Evolutionary conservation across 2,113 vertebrate genomes (phyloP), one percentile per base, ranked within the genome.

Genomic region (Columba livia): DNA sequence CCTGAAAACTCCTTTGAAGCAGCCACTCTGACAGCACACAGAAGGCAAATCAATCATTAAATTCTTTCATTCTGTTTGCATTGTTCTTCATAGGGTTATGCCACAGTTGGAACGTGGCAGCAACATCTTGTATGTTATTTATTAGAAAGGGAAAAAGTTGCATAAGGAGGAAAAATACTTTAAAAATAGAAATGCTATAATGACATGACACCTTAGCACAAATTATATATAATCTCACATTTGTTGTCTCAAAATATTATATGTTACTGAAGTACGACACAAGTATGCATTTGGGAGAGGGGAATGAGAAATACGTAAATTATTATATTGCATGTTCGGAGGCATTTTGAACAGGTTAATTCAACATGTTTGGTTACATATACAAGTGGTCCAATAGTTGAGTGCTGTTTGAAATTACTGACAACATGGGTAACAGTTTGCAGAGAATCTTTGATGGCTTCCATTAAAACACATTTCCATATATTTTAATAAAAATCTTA

Each of bases 81-180:
- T 70, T 17, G 5, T 57, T 88, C 44, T 25, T 80, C 21, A n/a
- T 29, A 57, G 47, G 7, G 3, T 51, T 75, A 32, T 0, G 3
- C 38, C 44, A 51, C 2, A 1, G 9, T 5, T 14, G 25, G 24
- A 34, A 48, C 4, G 4, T 18, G 69, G 56, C 0, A 0, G 36
- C 72, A 86, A 31, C 1, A 6, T 47, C 50, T 34, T 44, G 8
- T 56, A 29, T 85, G 23, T 15, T 79, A 5, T 62, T 62, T 70
- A 10, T 71, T 81, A 72, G 42, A 71, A 86, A 58, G 7, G 47
- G 25, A 50, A 71, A 70, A n/a, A 24, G 13, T 84, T 71, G 29
- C 34, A 87, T 56, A 47, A 32, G 20, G 36, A 81, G 9, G 9
- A 86, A 91, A 74, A 84, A 74, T 34, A 54, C 14, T 18, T 88